Conservation (phyloP, 1,140 invertebrate genomes). For the Drosophila watanabei region DNA sequence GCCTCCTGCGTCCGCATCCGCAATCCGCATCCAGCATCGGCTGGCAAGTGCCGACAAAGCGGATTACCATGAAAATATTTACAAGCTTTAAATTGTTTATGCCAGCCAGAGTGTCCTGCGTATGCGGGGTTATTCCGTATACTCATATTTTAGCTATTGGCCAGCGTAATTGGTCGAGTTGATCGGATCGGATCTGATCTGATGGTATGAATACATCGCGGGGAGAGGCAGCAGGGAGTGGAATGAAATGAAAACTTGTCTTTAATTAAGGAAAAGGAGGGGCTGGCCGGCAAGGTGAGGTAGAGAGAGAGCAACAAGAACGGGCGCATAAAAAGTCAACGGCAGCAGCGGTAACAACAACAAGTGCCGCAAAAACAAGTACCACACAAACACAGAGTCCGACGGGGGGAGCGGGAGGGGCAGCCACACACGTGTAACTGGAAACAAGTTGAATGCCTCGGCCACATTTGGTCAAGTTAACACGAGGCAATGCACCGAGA, state of each 20-base stretch:
- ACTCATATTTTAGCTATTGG: slow-evolving; percentile 33
- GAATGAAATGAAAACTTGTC: slow-evolving; percentile 79
- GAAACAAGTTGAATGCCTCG: slow-evolving; percentile 80
- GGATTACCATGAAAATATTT: slow-evolving; percentile 79
- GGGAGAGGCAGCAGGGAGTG: slow-evolving; percentile 54
- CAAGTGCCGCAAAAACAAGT: slow-evolving; percentile 54
- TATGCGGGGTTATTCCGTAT: slow-evolving; percentile 36
- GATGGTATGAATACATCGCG: neutral
- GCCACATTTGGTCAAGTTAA: slow-evolving; percentile 81
- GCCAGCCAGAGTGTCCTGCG: slow-evolving; percentile 29
- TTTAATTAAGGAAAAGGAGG: slow-evolving; percentile 80
- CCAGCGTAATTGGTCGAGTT: slow-evolving; percentile 17
- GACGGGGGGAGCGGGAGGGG: neutral
- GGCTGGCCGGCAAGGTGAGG: slow-evolving; percentile 17
- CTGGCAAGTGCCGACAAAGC: slow-evolving; percentile 62
- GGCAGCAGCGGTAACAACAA: slow-evolving; percentile 34
- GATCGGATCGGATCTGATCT: slow-evolving; percentile 10
- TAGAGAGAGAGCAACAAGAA: slow-evolving; percentile 25
- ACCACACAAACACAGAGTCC: slow-evolving; percentile 34
- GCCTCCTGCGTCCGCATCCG: slow-evolving; percentile 1
- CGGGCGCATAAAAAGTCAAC: slow-evolving; percentile 57
- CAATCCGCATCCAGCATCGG: slow-evolving; percentile 5
- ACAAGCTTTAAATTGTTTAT: slow-evolving; percentile 64
- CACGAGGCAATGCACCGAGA: slow-evolving; percentile 49
- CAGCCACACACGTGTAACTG: slow-evolving; percentile 63